Evolutionary conservation across 2,797 vertebrate genomes (phyloP), one percentile per base, ranked within the genome.

Genomic region (Cottoperca gobio): DNA sequence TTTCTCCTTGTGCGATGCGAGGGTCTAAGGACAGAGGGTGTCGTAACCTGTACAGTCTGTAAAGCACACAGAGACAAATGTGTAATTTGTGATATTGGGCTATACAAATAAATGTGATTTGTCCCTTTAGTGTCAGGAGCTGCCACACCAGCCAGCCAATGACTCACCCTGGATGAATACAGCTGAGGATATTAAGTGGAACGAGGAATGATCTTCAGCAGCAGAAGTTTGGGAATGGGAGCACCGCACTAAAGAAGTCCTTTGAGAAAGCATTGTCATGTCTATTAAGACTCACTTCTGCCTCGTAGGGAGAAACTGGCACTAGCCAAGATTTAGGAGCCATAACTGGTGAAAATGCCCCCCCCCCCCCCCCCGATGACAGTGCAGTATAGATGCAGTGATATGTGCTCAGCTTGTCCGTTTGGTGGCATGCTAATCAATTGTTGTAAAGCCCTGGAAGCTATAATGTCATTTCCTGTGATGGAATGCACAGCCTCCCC

Each of bases 131-230:
- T 39, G 16, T 28, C 37, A 76, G 31, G 55, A 55, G 23, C 23
- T 10, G 60, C 77, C 53, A 5, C 33, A 16, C 4, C 67, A 59
- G 58, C 55, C 58, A 69, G 67, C 28, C 43, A 54, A 17, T 75
- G 68, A 82, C 21, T 81, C 67, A 82, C 21, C 3, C 48, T 45
- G 35, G 28, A 54, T 45, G 48, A 83, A 79, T 24, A 35, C 48
- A 54, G 31, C 58, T 33, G 23, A 57, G 48, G 61, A 60, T 37
- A 39, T 61, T 59, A 69, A 69, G 35, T 52, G 48, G 8, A 72
- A 75, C 46, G 50, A 33, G 33, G 45, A 68, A 39, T 4, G 58
- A 72, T 52, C 54, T 82, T 63, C 13, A 50, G 69, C 13, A 48
- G 52, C 3, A 59, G 14, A 73, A 75, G 24, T 50, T 67, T 45